Conservation (phyloP, 2,797 vertebrate species). For the Urophycis tenuis region DNA sequence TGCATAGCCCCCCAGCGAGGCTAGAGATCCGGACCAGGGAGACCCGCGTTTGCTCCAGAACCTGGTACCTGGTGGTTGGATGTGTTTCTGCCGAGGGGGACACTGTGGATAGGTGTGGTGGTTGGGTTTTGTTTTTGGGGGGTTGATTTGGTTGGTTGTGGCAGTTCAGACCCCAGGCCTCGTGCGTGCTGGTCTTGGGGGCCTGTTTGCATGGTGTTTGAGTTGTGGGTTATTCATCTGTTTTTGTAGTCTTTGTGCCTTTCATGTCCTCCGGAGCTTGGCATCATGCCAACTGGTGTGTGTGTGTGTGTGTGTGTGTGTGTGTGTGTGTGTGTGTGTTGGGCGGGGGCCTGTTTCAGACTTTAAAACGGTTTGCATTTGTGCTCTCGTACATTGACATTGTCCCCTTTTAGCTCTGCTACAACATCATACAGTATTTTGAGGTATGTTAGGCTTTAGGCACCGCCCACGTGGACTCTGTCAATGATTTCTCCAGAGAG, state of each 20-base stretch:
- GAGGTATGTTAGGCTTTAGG: slow-evolving; percentile 28
- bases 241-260: background rate
- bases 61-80: slow-evolving; percentile 13
- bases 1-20: background rate
- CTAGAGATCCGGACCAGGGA: background rate
- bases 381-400: background rate
- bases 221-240: background rate
- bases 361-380: background rate
- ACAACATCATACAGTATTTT: background rate
- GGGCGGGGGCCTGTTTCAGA: background rate
- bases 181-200: background rate
- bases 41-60: slow-evolving; percentile 4
- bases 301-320: background rate
- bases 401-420: background rate
- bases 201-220: slow-evolving; percentile 7
- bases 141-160: slow-evolving; percentile 1
- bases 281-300: slow-evolving; percentile 1
- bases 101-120: background rate
- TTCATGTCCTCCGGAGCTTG: background rate
- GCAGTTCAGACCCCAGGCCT: background rate
- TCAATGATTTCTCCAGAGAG: slow-evolving; percentile 57
- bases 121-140: slow-evolving; percentile 2
- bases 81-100: slow-evolving; percentile 3
- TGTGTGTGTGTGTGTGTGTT: background rate
- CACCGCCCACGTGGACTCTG: slow-evolving; percentile 50